Evolutionary conservation across 1,140 invertebrate genomes (phyloP), one percentile per base, ranked within the genome.

Genomic region (Ctenoplectra terminalis): DNA sequence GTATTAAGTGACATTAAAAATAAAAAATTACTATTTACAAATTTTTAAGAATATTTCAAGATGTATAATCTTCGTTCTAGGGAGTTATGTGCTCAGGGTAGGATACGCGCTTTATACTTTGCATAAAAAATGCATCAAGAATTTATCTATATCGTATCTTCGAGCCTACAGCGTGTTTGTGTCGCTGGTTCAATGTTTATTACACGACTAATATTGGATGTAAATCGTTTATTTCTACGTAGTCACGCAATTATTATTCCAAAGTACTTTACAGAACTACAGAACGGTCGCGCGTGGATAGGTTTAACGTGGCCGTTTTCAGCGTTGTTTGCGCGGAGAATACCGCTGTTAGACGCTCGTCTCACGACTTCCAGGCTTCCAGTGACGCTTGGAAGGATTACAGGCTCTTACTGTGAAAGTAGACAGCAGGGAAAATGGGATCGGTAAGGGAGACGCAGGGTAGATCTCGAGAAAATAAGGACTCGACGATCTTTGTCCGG

Each of bases 401-500:
- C 50, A 67, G 61, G 40, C 40, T 73, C 76, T 80, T 63, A 34
- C 37, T 11, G 61, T 29, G 29, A 75, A 64, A 58, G 52, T 46
- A 58, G 48, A 74, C 37, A 67, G 52, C 23, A 40, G 40, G 15
- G 50, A 74, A 81, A 75, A 75, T 75, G 48, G 79, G 61, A 75
- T 74, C 61, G 37, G 5, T n/a, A 5, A 54, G 37, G 58, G 37
- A 46, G 58, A 54, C 43, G 58, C 9, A 26, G 46, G 17, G 63
- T 50, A 52, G 70, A 73, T 63, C 69, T 73, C 70, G 60, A 73
- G 54, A 54, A 80, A 80, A 80, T 80, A 80, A 63, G 77, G 46
- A 73, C 26, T 52, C 46, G 67, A 5, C 31, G 58, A 80, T 80
- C 77, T 80, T 64, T 46, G 46, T 43, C 46, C 58, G 48, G 46